Evolutionary conservation across 2,797 vertebrate species (phyloP), one percentile per base, ranked within the genome.

Genomic region (Leptodactylus fallax): DNA sequence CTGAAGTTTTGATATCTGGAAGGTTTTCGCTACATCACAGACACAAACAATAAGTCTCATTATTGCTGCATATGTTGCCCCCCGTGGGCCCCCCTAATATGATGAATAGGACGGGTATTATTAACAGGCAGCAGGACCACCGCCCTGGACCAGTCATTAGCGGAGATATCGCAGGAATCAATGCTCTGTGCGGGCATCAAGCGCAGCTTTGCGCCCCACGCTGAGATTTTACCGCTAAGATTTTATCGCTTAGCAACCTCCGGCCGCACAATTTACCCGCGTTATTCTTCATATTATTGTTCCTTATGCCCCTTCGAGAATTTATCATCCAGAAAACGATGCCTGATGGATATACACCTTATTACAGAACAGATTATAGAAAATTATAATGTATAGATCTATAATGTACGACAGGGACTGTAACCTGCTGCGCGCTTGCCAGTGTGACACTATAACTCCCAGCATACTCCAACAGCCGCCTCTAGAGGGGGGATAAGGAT

Each of bases 221-320:
- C 94, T 95, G 94, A 85, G 94, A 91, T 8, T 86, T 45, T 90
- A 87, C 87, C 86, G 36, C 94, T 92, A 93, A 94, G 92, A 65
- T 49, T 17, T 19, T 91, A 94, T 93, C 90, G 93, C 95, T 93
- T 93, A 94, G 95, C 95, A 94, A 94, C 94, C 88, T 91, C 90
- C 91, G 81, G 91, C 90, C 89, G 53, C 89, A 90, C 94, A 93
- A 94, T 94, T 93, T 92, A 90, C 91, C 91, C 88, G 92, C 81
- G 91, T 93, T 90, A 91, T 93, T 93, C 94, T 51, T 71, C 92
- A 92, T 92, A 94, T 93, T 92, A 92, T 12, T 51, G 1, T 6
- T 11, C 71, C 27, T n/a, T n/a, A n/a, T n/a, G n/a, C n/a, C n/a
- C n/a, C n/a, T 6, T 5, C 8, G 90, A 91, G 89, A 82, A 13